phyloP scores from a whole-genome alignment of 37 sponge, comb jelly and placozoan genomes.

The Dysidea cf. avara region DNA sequence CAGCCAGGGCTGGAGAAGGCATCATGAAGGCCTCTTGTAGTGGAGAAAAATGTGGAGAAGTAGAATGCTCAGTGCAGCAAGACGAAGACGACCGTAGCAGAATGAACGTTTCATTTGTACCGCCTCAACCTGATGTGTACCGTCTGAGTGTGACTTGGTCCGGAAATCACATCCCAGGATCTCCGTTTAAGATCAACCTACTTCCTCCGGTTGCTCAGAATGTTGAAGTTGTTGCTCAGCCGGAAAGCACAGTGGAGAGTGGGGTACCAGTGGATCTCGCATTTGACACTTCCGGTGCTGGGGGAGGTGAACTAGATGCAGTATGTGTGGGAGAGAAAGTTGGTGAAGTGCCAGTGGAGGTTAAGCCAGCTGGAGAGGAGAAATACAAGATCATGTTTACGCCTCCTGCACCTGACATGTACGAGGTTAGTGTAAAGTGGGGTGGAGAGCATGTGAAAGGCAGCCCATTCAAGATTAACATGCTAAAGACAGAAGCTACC shows the following conservation, averaged over 20 bases:
- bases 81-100: not conserved
- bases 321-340: conserved; percentile 6
- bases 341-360: conserved; percentile 12
- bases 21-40: conserved; percentile 35
- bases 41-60: conserved; percentile 52
- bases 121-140: conserved; percentile 45
- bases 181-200: conserved; percentile 68
- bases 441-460: conserved; percentile 13
- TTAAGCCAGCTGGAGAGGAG: conserved; percentile 8
- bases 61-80: conserved; percentile 32
- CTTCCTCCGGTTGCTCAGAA: conserved; percentile 28
- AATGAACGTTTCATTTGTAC: conserved; percentile 39
- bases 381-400: no score
- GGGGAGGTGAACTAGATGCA: conserved; percentile 6
- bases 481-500: conserved; percentile 21
- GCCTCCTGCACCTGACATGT: conserved; percentile 37
- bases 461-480: conserved; percentile 21
- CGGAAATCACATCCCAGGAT: conserved; percentile 41
- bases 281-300: conserved; percentile 19
- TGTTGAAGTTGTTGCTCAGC: conserved; percentile 40
- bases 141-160: conserved; percentile 53
- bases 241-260: not conserved
- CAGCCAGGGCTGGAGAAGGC: conserved; percentile 60
- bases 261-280: conserved; percentile 9
- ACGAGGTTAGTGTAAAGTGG: conserved; percentile 13